Evolutionary conservation across 2,888 invertebrate genomes (phyloP).

Genomic region (Hemithea aestivaria): DNA sequence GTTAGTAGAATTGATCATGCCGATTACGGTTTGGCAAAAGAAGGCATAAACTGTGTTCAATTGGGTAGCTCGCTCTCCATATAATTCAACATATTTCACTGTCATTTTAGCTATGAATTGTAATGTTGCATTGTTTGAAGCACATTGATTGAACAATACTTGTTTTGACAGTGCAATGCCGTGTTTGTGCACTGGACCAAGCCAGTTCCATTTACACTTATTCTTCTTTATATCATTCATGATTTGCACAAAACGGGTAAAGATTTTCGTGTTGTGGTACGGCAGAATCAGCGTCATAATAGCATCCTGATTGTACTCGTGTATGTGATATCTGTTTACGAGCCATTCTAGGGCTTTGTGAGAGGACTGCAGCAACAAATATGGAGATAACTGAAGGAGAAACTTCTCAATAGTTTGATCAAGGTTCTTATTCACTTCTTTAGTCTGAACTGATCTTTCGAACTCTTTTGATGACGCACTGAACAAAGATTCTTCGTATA

Average conservation of each 20-base stretch:
- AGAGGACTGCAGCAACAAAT: slow-evolving; percentile 88
- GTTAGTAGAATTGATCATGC: slow-evolving; percentile 80
- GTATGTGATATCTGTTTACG: slow-evolving; percentile 91
- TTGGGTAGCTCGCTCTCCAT: slow-evolving; percentile 77
- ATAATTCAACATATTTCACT: slow-evolving; percentile 75
- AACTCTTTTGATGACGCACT: slow-evolving; percentile 86
- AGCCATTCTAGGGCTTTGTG: slow-evolving; percentile 98
- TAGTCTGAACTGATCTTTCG: slow-evolving; percentile 88
- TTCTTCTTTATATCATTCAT: slow-evolving; percentile 80
- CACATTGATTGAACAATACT: slow-evolving; percentile 85
- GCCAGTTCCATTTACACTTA: slow-evolving; percentile 86
- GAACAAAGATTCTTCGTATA: slow-evolving; percentile 88
- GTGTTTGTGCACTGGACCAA: slow-evolving; percentile 84
- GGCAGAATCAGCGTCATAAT: slow-evolving; percentile 91
- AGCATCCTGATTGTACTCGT: slow-evolving; percentile 91
- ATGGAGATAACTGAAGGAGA: slow-evolving; percentile 90
- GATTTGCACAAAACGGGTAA: slow-evolving; percentile 89
- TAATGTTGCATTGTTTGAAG: slow-evolving; percentile 62
- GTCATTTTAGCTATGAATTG: slow-evolving; percentile 52
- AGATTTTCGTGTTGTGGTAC: slow-evolving; percentile 95
- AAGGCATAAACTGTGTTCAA: slow-evolving; percentile 88
- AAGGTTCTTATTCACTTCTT: slow-evolving; percentile 86
- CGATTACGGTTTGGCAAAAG: slow-evolving; percentile 86
- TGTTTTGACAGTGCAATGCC: slow-evolving; percentile 86
- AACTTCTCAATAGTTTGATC: slow-evolving; percentile 88